Conservation (phyloP, 2,113 vertebrate genomes). For the Acrocephalus kingi region DNA sequence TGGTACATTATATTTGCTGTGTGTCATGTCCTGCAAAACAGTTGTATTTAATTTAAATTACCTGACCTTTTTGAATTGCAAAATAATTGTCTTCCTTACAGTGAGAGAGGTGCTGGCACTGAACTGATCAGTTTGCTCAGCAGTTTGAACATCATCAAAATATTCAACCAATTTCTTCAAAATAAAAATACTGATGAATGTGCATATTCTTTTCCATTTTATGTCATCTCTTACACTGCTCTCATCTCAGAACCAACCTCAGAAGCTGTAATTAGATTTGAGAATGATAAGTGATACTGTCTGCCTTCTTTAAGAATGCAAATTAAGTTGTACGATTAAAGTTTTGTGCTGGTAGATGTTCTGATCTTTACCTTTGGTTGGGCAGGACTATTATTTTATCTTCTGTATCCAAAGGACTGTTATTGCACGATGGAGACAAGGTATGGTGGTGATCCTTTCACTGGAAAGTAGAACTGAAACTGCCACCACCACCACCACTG, state of each 20-base stretch:
- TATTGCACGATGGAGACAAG: not conserved
- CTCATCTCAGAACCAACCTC: not conserved
- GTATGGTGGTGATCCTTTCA: not conserved
- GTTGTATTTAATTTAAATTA: constrained; percentile 62
- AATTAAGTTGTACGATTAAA: not conserved
- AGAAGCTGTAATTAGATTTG: not conserved
- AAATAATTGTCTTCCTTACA: constrained; percentile 39
- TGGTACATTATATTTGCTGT: constrained; percentile 37
- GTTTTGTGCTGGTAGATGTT: not conserved
- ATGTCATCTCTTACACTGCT: not conserved
- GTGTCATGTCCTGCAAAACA: constrained; percentile 19
- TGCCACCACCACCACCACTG: not conserved
- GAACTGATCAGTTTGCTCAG: constrained; percentile 9
- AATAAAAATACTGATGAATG: not conserved
- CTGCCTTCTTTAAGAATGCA: not conserved
- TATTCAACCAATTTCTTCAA: constrained; percentile 8
- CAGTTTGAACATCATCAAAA: not conserved
- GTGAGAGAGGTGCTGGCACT: not conserved
- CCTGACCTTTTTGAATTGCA: constrained; percentile 45
- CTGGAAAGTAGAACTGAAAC: not conserved
- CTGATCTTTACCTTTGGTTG: not conserved
- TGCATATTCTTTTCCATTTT: not conserved
- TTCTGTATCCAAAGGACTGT: not conserved
- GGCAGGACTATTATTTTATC: not conserved
- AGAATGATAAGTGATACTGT: not conserved